These are phyloP conservation scores for Athalia cordata DNA, from an alignment of 2,888 invertebrate genomes.

Conservation along the genomic window DNA sequence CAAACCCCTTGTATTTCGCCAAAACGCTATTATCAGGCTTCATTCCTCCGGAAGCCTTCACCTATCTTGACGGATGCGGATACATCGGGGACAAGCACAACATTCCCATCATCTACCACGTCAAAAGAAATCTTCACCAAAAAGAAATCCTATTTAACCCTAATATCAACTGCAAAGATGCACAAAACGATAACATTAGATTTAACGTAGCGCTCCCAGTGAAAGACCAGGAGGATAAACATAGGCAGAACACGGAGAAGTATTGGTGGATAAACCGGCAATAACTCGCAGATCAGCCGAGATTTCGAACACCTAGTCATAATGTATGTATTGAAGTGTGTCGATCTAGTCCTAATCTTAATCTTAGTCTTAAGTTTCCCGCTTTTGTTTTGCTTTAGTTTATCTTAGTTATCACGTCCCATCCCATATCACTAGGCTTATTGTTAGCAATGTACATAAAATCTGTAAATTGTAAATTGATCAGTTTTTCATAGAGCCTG, in stretches of 20 bases:
- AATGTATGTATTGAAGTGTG: background rate
- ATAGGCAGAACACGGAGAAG: background rate
- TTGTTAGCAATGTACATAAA: too few species aligned
- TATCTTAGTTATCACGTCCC: too few species aligned
- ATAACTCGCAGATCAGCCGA: background rate
- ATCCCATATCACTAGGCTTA: too few species aligned
- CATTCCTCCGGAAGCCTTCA: constrained; percentile 10
- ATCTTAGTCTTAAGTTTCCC: too few species aligned
- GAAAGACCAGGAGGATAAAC: background rate
- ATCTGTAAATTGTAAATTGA: too few species aligned
- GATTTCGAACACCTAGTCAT: background rate
- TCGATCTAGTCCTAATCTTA: too few species aligned
- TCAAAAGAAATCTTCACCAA: background rate
- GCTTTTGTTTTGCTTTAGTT: too few species aligned
- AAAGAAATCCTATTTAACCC: background rate
- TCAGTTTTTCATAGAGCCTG: too few species aligned
- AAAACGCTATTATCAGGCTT: background rate
- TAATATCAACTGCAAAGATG: background rate
- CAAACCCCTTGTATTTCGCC: background rate
- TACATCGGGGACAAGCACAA: background rate
- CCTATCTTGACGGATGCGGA: background rate
- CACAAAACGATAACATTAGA: background rate
- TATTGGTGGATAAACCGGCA: constrained; percentile 11
- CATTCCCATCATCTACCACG: constrained; percentile 12
- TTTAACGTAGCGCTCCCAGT: background rate